Base-by-base conservation (phyloP, 2,888 invertebrate genomes). In the Eupelmus urozonus region DNA sequence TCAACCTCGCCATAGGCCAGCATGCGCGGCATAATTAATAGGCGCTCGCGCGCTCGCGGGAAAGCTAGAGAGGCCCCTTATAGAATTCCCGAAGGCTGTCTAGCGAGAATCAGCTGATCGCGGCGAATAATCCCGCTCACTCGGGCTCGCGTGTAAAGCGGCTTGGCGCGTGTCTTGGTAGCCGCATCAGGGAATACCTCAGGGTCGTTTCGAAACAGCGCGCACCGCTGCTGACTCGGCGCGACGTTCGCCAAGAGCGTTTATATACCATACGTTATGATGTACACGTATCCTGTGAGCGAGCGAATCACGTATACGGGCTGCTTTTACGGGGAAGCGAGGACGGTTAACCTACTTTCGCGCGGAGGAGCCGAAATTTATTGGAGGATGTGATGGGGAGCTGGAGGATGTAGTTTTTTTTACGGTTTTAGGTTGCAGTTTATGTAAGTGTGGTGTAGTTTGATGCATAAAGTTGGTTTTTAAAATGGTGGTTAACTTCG, bases 21-120 rank as follows among this genome's bases (percentile, higher is more conserved):
- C n/a, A n/a, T n/a, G n/a, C n/a, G n/a, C n/a, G n/a, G n/a, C n/a
- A n/a, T n/a, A n/a, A n/a, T n/a, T n/a, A n/a, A n/a, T n/a, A n/a
- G n/a, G n/a, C n/a, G n/a, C n/a, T n/a, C n/a, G n/a, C n/a, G n/a
- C n/a, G n/a, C n/a, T 34, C 1, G 45, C 59, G 29, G 29, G 29
- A 66, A 45, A 57, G 27, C 65, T 75, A 69, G 25, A 25, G 25
- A n/a, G n/a, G 40, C n/a, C 34, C 16, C 53, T 34, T 45, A 69
- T 70, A 51, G 74, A 62, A 71, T 57, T 57, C 51, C 60, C 69
- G 62, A 72, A 72, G 71, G 71, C 45, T 62, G 49, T 49, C 70
- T 27, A 51, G 53, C 53, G 20, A 65, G 65, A 20, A 72, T 72
- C 71, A 34, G 29, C 59, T 60, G 66, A 34, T 67, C 34, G 16